Base-by-base conservation (phyloP, 2,888 invertebrate genomes). In the Drosophila helvetica region DNA sequence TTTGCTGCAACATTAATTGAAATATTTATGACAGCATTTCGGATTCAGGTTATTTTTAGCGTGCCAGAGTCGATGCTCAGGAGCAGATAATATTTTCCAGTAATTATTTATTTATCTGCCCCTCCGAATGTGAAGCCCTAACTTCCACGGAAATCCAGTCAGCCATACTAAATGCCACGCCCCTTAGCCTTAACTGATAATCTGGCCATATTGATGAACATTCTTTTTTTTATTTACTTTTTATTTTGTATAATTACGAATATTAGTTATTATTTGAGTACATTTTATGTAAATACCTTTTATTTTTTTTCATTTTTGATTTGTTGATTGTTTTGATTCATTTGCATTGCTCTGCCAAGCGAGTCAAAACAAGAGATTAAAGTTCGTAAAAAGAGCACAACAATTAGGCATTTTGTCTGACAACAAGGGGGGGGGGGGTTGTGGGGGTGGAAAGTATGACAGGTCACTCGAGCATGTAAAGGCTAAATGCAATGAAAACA, bases 21-120 rank as follows among this genome's bases (percentile, higher is more conserved):
- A 85, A 83, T 85, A 88, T 85, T 85, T 74, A 85, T 88, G 77
- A 68, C 77, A 22, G 48, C 55, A 48, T 65, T 33, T 27, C 54
- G 42, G 65, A 65, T 66, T 48, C 15, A 18, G 25, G 54, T 65
- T 66, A 66, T 66, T 66, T 66, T 66, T 66, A 65, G 66, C 55
- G 22, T 12, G 65, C 66, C 33, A 12, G 25, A 17, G 47, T 52
- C 19, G 38, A 15, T 27, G 46, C 38, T 47, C 63, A 65, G 33
- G 48, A 48, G 55, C 66, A 33, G 48, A 48, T 43, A 33, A 66
- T 65, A 55, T 66, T 65, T 65, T 45, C 15, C 55, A 43, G 65
- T 55, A 65, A 48, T 66, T 55, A 55, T 55, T 66, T 65, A 66
- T 66, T 33, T 53, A 66, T 66, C 30, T 30, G 43, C 55, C 18